Evolutionary conservation across 1,140 invertebrate species (phyloP), one percentile per base, ranked within the genome.

Genomic region (Drosophila carrolli): DNA sequence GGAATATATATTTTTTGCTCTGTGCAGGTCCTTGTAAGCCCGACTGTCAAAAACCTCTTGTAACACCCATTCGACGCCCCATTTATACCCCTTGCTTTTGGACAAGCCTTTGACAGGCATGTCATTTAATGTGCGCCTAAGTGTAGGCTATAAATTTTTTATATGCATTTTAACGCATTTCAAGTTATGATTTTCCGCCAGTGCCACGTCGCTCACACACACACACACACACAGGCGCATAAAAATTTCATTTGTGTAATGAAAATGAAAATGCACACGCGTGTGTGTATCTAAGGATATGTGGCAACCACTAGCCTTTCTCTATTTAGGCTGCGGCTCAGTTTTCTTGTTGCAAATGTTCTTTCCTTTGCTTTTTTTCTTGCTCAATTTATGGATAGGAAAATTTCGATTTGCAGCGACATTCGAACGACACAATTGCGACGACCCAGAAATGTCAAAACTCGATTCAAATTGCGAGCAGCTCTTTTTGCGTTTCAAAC

Each of bases 161-260:
- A 88, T 83, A 89, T 88, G 83, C 83, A 88, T 83, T 88, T 88
- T 88, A 89, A 84, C 84, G 84, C 80, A 88, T 89, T 89, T 84
- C 73, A 78, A 80, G 84, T 89, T 88, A 88, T 88, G 83, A 84
- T 88, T 88, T 88, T 55, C 44, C 50, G 32, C 27, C 35, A 56
- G 57, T 50, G 32, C 40, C 54, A 46, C 19, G 23, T 41, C 43
- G 14, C 62, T 41, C 55, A 75, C 55, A 61, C 54, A 44, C 40
- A 43, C 44, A 46, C 58, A 48, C 38, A 40, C 29, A 37, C 37
- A 40, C 35, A 50, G n/a, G 29, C 50, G 47, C 62, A 78, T 70
- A 68, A 58, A 82, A 65, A 51, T 81, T 77, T 77, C 63, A 75
- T 75, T 81, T 63, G 48, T 63, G 60, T 71, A 59, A 81, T 71